A percentile compares a stretch with the other conserved stretches of the same genome.
Conservation (phyloP, 2,888 invertebrate species). For the Eupithecia vulgata region DNA sequence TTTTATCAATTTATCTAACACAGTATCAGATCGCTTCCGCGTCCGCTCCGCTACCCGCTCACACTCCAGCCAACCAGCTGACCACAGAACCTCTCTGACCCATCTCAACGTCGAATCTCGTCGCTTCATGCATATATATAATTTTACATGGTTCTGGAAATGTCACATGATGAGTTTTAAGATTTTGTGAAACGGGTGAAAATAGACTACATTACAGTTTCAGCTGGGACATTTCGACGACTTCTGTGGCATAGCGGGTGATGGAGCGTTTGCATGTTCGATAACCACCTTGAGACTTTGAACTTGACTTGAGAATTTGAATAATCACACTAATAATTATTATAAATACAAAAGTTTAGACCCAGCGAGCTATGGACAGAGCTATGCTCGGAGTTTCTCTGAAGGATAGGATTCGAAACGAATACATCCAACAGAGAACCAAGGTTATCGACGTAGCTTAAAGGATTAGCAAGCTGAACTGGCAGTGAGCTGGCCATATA, state of each 20-base stretch:
- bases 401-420: too few relatives aligned
- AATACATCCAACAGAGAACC: too few relatives aligned
- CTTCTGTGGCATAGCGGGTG: not conserved
- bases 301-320: too few relatives aligned
- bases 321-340: too few relatives aligned
- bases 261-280: not conserved
- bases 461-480: too few relatives aligned
- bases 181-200: not conserved
- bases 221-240: not conserved
- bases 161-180: not conserved
- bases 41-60: slow-evolving; percentile 19
- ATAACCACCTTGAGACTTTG: too few relatives aligned
- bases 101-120: slow-evolving; percentile 24
- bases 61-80: slow-evolving; percentile 11
- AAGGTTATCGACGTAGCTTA: too few relatives aligned
- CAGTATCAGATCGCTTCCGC: not conserved
- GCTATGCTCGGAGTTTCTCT: too few relatives aligned
- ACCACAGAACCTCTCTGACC: slow-evolving; percentile 15
- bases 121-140: slow-evolving; percentile 23
- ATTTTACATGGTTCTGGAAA: slow-evolving; percentile 15
- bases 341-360: too few relatives aligned
- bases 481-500: too few relatives aligned
- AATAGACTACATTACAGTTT: not conserved
- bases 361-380: too few relatives aligned
- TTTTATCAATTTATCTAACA: too few relatives aligned